Percentiles rank a stretch among this genome's conserved stretches.
Evolutionary conservation across 2,888 invertebrate genomes (phyloP).

Genomic region (Allacma fusca): DNA sequence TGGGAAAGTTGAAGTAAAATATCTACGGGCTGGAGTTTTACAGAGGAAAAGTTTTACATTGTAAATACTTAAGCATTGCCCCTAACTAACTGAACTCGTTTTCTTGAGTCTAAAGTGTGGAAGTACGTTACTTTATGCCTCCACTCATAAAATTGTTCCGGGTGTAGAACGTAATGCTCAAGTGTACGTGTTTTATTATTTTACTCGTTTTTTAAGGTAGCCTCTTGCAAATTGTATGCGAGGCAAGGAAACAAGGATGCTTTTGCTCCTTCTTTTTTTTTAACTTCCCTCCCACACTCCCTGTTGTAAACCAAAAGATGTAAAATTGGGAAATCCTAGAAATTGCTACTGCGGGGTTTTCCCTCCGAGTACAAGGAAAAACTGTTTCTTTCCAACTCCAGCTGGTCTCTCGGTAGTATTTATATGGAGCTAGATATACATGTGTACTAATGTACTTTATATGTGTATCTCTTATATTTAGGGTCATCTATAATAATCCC

Average conservation of each 20-base stretch:
- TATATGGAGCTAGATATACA: neutral
- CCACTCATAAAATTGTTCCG: neutral
- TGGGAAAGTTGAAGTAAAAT: conserved; percentile 8
- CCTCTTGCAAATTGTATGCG: neutral
- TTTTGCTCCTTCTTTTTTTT: neutral
- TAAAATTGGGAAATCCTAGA: neutral
- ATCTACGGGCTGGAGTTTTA: neutral
- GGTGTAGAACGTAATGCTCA: too few species aligned
- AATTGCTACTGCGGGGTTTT: too few species aligned
- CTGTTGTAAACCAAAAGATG: conserved; percentile 16
- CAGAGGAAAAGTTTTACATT: neutral
- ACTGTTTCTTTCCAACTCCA: neutral
- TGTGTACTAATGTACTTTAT: too few species aligned
- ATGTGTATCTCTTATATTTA: too few species aligned
- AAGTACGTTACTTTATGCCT: neutral
- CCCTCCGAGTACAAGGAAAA: neutral
- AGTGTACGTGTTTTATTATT: neutral
- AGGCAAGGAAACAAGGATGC: neutral
- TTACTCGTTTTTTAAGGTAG: conserved; percentile 10
- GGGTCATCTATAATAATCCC: too few species aligned
- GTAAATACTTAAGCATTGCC: conserved; percentile 5
- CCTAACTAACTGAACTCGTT: neutral
- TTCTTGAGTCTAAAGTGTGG: neutral
- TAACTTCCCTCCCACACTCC: conserved; percentile 3
- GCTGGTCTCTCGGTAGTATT: too few species aligned